Percentiles rank a stretch among this genome's conserved stretches.
Evolutionary conservation across 1,140 invertebrate species (phyloP).

Genomic region (Hormaphis cornu): DNA sequence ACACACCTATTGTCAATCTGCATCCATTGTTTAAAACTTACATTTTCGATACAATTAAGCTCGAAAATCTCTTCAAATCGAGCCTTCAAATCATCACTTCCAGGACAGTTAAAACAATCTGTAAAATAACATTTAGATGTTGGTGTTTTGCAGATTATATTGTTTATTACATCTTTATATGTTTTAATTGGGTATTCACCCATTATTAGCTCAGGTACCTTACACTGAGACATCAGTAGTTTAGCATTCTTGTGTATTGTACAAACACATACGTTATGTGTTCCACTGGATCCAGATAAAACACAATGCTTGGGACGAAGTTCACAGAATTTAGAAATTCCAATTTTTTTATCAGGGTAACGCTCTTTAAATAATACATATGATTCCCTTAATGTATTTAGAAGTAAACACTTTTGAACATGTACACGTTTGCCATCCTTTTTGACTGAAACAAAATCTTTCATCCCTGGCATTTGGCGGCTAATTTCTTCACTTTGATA

Average conservation of each 20-base stretch:
- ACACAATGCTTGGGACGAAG: slow-evolving; percentile 35
- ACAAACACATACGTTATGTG: slow-evolving; percentile 38
- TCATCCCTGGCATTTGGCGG: too few relatives aligned
- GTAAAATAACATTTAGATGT: background rate
- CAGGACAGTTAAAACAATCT: background rate
- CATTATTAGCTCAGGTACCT: too few relatives aligned
- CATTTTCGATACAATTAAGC: background rate
- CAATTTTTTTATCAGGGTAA: slow-evolving; percentile 33
- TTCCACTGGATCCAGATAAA: slow-evolving; percentile 34
- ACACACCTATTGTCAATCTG: too few relatives aligned
- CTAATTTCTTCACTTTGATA: too few relatives aligned
- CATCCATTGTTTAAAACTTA: background rate
- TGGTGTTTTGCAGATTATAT: background rate
- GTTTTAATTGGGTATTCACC: background rate
- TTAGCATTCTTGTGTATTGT: slow-evolving; percentile 37
- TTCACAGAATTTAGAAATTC: slow-evolving; percentile 36
- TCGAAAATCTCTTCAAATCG: background rate
- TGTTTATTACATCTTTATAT: background rate
- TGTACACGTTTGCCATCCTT: too few relatives aligned
- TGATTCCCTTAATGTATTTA: slow-evolving; percentile 24
- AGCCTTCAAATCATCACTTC: background rate
- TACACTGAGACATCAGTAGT: too few relatives aligned
- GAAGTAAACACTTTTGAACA: too few relatives aligned
- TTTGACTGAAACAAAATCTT: too few relatives aligned
- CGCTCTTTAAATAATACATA: slow-evolving; percentile 26